phyloP scores from a whole-genome alignment of 2,113 vertebrate species.

The Engraulis encrasicolus region DNA sequence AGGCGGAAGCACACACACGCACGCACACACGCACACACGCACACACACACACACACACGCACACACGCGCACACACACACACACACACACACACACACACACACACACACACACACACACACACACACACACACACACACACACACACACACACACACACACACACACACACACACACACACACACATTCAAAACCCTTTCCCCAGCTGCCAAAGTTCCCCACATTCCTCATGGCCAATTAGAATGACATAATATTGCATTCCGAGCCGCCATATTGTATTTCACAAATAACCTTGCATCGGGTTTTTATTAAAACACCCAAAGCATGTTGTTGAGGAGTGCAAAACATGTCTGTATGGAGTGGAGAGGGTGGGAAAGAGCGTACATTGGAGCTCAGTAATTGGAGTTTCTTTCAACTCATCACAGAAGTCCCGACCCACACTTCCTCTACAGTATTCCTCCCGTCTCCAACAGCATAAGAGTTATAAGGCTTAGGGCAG shows the following conservation, averaged over 20 bases:
- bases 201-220: conserved; percentile 32
- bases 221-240: conserved; percentile 50
- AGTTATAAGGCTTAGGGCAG: no score
- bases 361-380: background rate
- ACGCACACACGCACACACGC: background rate
- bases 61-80: background rate
- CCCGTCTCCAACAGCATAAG: no score
- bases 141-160: background rate
- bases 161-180: background rate
- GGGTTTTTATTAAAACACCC: conserved; percentile 47
- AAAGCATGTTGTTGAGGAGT: conserved; percentile 45
- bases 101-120: background rate
- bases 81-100: background rate
- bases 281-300: conserved; percentile 57
- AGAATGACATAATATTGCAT: conserved; percentile 56
- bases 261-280: conserved; percentile 53
- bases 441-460: no score
- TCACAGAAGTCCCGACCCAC: conserved; percentile 46
- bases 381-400: conserved; percentile 40
- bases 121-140: background rate
- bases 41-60: no score
- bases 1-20: background rate
- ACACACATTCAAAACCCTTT: conserved; percentile 58
- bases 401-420: conserved; percentile 41
- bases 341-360: conserved; percentile 32